Base-by-base conservation (phyloP, 2,113 vertebrate genomes). In the Mirza zaza region DNA sequence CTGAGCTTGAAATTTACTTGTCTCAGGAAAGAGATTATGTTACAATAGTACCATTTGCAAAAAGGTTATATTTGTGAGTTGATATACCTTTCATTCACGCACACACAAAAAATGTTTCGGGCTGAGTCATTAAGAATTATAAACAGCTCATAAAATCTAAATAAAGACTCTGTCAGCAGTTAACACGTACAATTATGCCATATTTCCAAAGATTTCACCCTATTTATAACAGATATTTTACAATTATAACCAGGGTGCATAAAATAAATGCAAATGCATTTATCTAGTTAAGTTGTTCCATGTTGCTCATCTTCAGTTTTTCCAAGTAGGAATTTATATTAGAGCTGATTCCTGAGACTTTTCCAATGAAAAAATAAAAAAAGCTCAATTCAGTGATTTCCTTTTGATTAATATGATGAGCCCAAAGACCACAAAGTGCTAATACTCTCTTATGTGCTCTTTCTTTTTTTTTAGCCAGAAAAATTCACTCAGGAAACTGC, bases 231-330 rank as follows among this genome's bases (percentile, higher is more conserved):
- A 71, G 52, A 50, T 71, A 85, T 77, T 94, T 76, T 81, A 77
- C 50, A 87, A 68, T 79, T 87, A 57, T 86, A 91, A 67, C 48
- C 63, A 61, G 29, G 5, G 76, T 81, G 61, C 29, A 13, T 79
- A 76, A 90, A 92, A 93, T 67, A 85, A 96, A 77, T 25, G 88
- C 6, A 75, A 79, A 63, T 52, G 6, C 39, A 95, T 76, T 96
- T 83, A 59, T 87, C 63, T 84, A 77, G 10, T 85, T 85, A 94
- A 82, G 11, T 29, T 87, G 81, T 94, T 94, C 29, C 50, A 50
- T 71, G 81, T 90, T 80, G 65, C 61, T 90, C 42, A 84, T 87
- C 23, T 94, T 97, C 42, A 73, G 17, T 68, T 94, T 97, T 94
- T 50, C 48, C 27, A 75, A 79, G 63, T 94, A 25, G 59, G 29